Evolutionary conservation across 1,140 invertebrate genomes (phyloP).

Genomic region (Plectrocnemia conspersa): DNA sequence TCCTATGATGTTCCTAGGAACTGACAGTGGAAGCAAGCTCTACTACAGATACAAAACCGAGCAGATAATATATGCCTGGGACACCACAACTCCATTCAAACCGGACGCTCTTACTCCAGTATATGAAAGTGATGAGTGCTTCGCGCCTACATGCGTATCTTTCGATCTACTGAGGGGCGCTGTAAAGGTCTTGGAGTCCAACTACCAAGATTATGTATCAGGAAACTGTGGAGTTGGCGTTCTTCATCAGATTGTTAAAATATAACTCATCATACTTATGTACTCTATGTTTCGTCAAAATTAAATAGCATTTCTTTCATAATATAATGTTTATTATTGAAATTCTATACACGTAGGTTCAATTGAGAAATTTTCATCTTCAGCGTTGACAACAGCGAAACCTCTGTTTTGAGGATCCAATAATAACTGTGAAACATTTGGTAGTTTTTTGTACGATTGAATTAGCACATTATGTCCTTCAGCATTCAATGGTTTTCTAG

Average conservation of each 20-base stretch:
- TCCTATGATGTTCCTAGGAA: conserved; percentile 26
- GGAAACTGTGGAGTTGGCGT: conserved; percentile 14
- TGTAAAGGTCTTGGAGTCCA: conserved; percentile 28
- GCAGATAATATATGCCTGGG: conserved; percentile 20
- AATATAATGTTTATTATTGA: no score
- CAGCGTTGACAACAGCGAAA: conserved; percentile 38
- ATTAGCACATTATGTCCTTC: conserved; percentile 39
- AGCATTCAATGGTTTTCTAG: conserved; percentile 36
- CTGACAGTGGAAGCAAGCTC: conserved; percentile 11
- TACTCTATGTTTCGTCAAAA: no score
- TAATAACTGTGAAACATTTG: conserved; percentile 39
- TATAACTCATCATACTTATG: no score
- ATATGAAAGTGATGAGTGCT: conserved; percentile 25
- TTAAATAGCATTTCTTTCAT: no score
- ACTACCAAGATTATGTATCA: conserved; percentile 21
- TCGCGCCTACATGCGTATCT: conserved; percentile 21
- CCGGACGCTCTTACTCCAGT: conserved; percentile 12
- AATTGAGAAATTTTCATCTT: conserved; percentile 4
- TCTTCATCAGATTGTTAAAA: conserved; percentile 18
- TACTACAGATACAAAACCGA: conserved; percentile 25
- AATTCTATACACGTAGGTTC: conserved; percentile 20
- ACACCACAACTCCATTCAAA: conserved; percentile 17
- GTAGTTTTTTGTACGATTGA: conserved; percentile 38
- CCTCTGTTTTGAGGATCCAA: conserved; percentile 35
- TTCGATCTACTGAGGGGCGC: conserved; percentile 10